Percentiles rank a stretch among this genome's conserved stretches.
Evolutionary conservation across 1,140 invertebrate genomes (phyloP).

Genomic region (Neodiprion pinetum): DNA sequence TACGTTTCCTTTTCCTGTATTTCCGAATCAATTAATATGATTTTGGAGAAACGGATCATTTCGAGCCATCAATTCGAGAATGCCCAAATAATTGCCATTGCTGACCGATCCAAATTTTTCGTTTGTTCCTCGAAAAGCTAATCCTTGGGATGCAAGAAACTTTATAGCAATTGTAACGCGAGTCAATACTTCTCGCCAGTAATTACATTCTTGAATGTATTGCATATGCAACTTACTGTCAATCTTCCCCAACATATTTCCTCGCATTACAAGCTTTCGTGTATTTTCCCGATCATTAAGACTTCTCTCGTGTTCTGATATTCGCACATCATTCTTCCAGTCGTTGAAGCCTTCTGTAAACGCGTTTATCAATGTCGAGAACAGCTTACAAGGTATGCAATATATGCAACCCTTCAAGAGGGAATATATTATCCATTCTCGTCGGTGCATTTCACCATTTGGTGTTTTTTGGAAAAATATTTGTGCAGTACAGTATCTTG

Average conservation of each 20-base stretch:
- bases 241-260: slow-evolving; percentile 25
- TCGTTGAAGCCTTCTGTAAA: slow-evolving; percentile 30
- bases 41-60: no score
- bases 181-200: no score
- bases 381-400: slow-evolving; percentile 27
- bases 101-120: no score
- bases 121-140: no score
- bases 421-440: slow-evolving; percentile 31
- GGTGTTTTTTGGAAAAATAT: slow-evolving; percentile 25
- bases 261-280: slow-evolving; percentile 17
- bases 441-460: slow-evolving; percentile 23
- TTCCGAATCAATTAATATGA: no score
- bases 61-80: no score
- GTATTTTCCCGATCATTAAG: slow-evolving; percentile 22
- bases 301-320: slow-evolving; percentile 28
- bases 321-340: slow-evolving; percentile 26
- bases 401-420: slow-evolving; percentile 21
- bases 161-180: no score
- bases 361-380: slow-evolving; percentile 18
- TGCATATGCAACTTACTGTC: slow-evolving; percentile 25
- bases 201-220: slow-evolving; percentile 12
- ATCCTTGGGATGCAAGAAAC: no score
- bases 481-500: slow-evolving; percentile 14
- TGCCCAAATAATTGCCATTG: no score
- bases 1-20: no score